These are phyloP conservation scores for Brachyopa scutellaris DNA, from an alignment of 2,888 invertebrate genomes.

Conservation along the genomic window DNA sequence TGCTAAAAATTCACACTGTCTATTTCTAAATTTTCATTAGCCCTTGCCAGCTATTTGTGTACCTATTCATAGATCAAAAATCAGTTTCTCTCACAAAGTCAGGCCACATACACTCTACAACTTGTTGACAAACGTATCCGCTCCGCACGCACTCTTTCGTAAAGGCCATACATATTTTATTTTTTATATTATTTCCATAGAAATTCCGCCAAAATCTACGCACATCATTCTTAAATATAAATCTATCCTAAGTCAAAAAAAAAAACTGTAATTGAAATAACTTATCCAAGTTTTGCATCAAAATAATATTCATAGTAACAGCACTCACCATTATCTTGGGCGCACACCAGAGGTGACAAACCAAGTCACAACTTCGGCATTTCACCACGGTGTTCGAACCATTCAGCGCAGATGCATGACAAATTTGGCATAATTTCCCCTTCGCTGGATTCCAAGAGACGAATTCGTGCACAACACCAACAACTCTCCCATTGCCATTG, in stretches of 20 bases:
- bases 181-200: background rate
- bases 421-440: slow-evolving; percentile 73
- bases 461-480: slow-evolving; percentile 64
- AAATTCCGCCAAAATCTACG: slow-evolving; percentile 13
- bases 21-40: background rate
- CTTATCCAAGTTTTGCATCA: slow-evolving; percentile 2
- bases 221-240: background rate
- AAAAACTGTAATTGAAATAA: background rate
- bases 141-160: slow-evolving; percentile 10
- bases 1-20: background rate
- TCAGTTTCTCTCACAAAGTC: background rate
- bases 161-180: slow-evolving; percentile 30
- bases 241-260: background rate
- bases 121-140: slow-evolving; percentile 43
- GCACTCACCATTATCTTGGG: slow-evolving; percentile 71
- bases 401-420: slow-evolving; percentile 67
- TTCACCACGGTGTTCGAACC: slow-evolving; percentile 62
- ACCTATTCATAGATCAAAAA: background rate
- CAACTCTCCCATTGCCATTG: slow-evolving; percentile 12
- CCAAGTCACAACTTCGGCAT: slow-evolving; percentile 71
- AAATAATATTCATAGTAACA: background rate
- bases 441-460: slow-evolving; percentile 65
- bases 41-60: slow-evolving; percentile 6
- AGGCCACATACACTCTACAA: slow-evolving; percentile 1
- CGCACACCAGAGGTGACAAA: slow-evolving; percentile 73